These are phyloP conservation scores for Octopus sinensis DNA, from an alignment of 1,140 invertebrate species.

Conservation along the genomic window DNA sequence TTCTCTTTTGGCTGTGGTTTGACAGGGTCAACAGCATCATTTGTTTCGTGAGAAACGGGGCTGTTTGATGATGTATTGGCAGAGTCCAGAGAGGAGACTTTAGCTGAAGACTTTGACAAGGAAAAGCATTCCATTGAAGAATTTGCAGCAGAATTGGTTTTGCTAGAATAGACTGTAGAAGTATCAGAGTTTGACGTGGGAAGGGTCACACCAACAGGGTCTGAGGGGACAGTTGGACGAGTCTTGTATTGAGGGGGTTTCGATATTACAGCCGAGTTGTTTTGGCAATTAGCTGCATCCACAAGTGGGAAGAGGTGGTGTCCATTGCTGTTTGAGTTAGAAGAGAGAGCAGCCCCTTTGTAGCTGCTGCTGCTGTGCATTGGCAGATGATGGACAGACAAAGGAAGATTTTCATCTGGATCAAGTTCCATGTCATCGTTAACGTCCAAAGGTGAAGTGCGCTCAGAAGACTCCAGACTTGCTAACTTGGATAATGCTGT, in stretches of 20 bases:
- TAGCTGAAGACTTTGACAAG: neutral
- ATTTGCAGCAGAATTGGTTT: neutral
- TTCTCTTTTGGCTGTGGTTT: constrained; percentile 25
- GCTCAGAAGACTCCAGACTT: neutral
- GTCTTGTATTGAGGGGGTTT: neutral
- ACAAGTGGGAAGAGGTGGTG: too few species aligned
- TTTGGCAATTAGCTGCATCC: neutral
- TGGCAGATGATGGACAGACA: neutral
- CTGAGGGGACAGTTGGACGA: neutral
- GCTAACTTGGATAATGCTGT: neutral
- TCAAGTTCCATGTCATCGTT: constrained; percentile 19
- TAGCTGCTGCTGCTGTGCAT: too few species aligned
- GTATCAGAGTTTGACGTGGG: neutral
- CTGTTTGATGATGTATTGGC: constrained; percentile 22
- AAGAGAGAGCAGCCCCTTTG: too few species aligned
- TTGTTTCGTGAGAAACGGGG: constrained; percentile 32
- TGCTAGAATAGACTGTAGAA: neutral
- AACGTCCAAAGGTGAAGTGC: neutral
- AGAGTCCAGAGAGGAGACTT: neutral
- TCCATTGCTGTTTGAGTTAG: too few species aligned
- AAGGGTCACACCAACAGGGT: neutral
- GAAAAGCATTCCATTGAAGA: neutral
- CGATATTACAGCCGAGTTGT: neutral
- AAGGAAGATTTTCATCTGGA: neutral
- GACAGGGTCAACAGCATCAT: neutral